phyloP scores from a whole-genome alignment of 2,113 vertebrate genomes.

The Poeciliopsis occidentalis region DNA sequence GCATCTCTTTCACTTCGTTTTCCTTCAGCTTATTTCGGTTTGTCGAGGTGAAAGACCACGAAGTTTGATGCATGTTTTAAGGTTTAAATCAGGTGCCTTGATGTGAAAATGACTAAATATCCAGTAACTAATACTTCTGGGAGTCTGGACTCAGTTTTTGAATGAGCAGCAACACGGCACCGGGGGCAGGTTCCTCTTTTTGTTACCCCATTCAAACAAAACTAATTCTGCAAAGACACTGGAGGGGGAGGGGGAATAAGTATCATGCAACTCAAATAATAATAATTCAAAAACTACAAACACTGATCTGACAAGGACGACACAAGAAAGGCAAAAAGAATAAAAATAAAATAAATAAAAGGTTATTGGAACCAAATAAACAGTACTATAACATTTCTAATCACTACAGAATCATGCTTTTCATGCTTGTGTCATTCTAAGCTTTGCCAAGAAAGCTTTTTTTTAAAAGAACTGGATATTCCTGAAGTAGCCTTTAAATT shows the following conservation, averaged over 20 bases:
- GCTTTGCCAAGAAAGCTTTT: not conserved
- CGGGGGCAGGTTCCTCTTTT: not conserved
- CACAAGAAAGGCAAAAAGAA: not conserved
- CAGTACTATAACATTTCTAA: no score
- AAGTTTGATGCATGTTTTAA: slow-evolving; percentile 34
- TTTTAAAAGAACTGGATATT: not conserved
- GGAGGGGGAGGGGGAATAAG: not conserved
- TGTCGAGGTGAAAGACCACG: slow-evolving; percentile 39
- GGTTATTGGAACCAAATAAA: no score
- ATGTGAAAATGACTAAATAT: no score
- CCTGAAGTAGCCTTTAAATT: not conserved
- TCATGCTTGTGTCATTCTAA: not conserved
- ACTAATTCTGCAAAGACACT: not conserved
- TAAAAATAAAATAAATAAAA: not conserved
- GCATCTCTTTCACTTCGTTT: not conserved
- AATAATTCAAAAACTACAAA: not conserved
- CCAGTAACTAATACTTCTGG: slow-evolving; percentile 10
- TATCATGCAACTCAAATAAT: not conserved
- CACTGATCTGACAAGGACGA: not conserved
- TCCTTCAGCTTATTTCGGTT: not conserved
- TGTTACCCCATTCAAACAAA: not conserved
- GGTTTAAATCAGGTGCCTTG: not conserved
- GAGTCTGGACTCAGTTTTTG: slow-evolving; percentile 27
- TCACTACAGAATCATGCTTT: not conserved
- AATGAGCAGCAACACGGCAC: not conserved